A percentile compares a stretch with the other conserved stretches of the same genome.
phyloP scores from a whole-genome alignment of 1,140 invertebrate species.

The Whitmania pigra region DNA sequence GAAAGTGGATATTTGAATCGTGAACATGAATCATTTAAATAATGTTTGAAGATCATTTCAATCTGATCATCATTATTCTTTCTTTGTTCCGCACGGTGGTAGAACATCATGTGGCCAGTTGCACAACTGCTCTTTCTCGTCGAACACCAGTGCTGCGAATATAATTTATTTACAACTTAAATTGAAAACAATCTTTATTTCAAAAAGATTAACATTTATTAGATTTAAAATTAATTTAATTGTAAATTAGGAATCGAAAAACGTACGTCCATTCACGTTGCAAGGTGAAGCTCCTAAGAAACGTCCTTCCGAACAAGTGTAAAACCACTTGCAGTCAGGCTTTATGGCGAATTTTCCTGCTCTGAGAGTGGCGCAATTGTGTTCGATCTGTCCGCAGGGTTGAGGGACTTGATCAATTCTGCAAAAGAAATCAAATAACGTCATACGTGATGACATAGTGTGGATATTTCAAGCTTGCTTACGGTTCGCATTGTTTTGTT shows the following conservation, averaged over 20 bases:
- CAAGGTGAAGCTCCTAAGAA: slow-evolving; percentile 11
- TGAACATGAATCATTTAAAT: no score
- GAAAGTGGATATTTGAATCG: no score
- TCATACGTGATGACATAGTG: background rate
- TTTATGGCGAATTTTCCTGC: background rate
- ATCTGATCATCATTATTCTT: no score
- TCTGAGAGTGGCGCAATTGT: background rate
- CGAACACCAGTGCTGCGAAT: slow-evolving; percentile 3
- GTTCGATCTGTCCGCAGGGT: background rate
- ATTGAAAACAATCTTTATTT: no score
- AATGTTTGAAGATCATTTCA: no score
- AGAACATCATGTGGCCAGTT: background rate
- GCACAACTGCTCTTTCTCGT: background rate
- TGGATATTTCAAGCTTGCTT: background rate
- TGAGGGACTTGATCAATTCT: background rate
- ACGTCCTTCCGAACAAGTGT: background rate
- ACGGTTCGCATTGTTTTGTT: slow-evolving; percentile 7
- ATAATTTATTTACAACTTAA: no score
- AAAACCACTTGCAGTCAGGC: slow-evolving; percentile 9
- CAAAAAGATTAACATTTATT: no score
- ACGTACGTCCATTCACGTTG: slow-evolving; percentile 9
- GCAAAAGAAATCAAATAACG: no score
- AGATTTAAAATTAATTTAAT: background rate
- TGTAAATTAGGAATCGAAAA: background rate
- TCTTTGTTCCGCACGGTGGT: slow-evolving; percentile 7